A percentile compares a stretch with the other conserved stretches of the same genome.
phyloP scores from a whole-genome alignment of 1,140 invertebrate genomes.

The Babylonia areolata region DNA sequence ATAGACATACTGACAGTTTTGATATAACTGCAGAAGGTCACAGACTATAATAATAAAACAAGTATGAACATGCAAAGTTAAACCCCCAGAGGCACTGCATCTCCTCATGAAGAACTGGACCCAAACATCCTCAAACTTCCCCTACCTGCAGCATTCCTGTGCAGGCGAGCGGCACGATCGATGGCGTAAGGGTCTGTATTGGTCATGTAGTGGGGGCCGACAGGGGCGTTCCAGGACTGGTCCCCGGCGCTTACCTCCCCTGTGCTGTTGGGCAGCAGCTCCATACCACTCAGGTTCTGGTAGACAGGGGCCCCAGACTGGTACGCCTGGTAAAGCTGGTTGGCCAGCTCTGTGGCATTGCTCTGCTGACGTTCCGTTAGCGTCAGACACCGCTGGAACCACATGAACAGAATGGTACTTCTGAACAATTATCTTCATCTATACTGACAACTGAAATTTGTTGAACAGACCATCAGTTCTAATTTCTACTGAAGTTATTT shows the following conservation, averaged over 20 bases:
- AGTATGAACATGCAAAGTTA: too few relatives aligned
- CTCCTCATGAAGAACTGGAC: too few relatives aligned
- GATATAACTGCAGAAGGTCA: too few relatives aligned
- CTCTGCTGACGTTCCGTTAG: conserved; percentile 36
- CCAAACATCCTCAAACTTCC: too few relatives aligned
- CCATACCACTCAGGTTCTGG: neutral
- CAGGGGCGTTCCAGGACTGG: conserved; percentile 28
- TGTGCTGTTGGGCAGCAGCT: conserved; percentile 7
- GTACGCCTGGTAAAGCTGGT: conserved; percentile 53
- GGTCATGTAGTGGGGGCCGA: conserved; percentile 68
- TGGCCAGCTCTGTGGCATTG: conserved; percentile 53
- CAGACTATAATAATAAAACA: too few relatives aligned
- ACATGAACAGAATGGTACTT: too few relatives aligned
- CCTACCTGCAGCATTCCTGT: conserved; percentile 85
- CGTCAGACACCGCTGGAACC: conserved; percentile 7
- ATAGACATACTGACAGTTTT: too few relatives aligned
- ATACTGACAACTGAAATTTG: too few relatives aligned
- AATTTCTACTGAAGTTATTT: too few relatives aligned
- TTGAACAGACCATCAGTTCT: too few relatives aligned
- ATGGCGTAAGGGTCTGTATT: conserved; percentile 79
- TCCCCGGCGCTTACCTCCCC: conserved; percentile 33
- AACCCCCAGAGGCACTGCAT: too few relatives aligned
- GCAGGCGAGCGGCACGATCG: conserved; percentile 84
- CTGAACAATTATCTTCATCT: too few relatives aligned
- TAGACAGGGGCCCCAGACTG: conserved; percentile 31